Conservation (phyloP, 2,113 vertebrate genomes). For the Pogona vitticeps region DNA sequence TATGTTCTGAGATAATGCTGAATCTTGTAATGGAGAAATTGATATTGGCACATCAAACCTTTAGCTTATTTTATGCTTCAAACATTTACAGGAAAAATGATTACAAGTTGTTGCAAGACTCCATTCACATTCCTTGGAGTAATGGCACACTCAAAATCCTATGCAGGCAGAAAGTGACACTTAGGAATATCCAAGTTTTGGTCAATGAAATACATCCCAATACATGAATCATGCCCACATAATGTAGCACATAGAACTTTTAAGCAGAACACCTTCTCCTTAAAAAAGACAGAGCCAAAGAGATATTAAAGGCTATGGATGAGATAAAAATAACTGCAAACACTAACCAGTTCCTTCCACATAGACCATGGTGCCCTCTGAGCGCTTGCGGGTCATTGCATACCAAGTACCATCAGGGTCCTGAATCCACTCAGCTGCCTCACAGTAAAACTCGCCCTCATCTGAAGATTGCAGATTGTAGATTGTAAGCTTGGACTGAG, state of each 20-base stretch:
- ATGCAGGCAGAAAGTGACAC: background rate
- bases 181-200: background rate
- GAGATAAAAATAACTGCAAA: constrained; percentile 23
- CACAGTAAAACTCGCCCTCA: constrained; percentile 94
- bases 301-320: background rate
- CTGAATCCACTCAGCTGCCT: constrained; percentile 95
- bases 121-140: background rate
- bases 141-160: background rate
- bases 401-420: constrained; percentile 92
- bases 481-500: constrained; percentile 89
- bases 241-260: background rate
- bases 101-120: background rate
- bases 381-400: constrained; percentile 93
- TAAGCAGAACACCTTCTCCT: constrained; percentile 7
- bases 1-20: background rate
- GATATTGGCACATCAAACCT: background rate
- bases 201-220: background rate
- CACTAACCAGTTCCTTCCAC: constrained; percentile 91
- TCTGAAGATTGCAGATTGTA: constrained; percentile 92
- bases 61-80: background rate
- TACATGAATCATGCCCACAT: background rate
- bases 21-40: background rate
- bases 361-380: constrained; percentile 87
- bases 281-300: accelerated
- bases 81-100: background rate